Evolutionary conservation across 2,113 vertebrate genomes (phyloP).

Genomic region (Tricholaema leucomelas): DNA sequence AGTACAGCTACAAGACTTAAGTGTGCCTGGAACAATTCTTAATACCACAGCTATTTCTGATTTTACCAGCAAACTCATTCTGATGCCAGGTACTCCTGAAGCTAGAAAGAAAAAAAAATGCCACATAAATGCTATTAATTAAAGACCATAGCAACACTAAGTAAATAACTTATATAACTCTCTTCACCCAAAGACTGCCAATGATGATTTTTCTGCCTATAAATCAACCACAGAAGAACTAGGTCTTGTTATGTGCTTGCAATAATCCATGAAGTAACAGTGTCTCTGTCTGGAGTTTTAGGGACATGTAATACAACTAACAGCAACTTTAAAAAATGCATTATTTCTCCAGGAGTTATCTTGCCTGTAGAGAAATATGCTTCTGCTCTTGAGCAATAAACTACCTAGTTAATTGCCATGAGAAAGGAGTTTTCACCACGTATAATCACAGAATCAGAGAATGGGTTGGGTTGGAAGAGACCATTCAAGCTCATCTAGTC

Average conservation of each 20-base stretch:
- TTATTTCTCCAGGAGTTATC: neutral
- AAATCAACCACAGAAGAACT: neutral
- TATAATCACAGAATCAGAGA: no score
- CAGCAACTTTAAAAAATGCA: neutral
- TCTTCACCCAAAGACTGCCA: neutral
- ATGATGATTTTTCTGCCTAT: neutral
- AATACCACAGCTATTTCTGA: constrained; percentile 56
- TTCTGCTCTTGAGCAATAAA: neutral
- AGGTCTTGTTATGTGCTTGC: neutral
- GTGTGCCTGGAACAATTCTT: constrained; percentile 26
- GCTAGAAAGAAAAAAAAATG: neutral
- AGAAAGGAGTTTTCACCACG: neutral
- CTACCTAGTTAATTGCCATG: neutral
- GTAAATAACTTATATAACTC: neutral
- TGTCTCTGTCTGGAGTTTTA: neutral
- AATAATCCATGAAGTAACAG: neutral
- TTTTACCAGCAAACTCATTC: constrained; percentile 16
- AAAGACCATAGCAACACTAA: neutral
- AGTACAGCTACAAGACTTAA: constrained; percentile 36
- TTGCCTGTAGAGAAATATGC: neutral
- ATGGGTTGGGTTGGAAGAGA: no score
- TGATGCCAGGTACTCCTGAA: neutral
- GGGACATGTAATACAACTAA: neutral
- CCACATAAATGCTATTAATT: neutral
- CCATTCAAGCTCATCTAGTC: no score